phyloP scores from a whole-genome alignment of 2,797 vertebrate genomes.

The Basileuterus tristriatus region DNA sequence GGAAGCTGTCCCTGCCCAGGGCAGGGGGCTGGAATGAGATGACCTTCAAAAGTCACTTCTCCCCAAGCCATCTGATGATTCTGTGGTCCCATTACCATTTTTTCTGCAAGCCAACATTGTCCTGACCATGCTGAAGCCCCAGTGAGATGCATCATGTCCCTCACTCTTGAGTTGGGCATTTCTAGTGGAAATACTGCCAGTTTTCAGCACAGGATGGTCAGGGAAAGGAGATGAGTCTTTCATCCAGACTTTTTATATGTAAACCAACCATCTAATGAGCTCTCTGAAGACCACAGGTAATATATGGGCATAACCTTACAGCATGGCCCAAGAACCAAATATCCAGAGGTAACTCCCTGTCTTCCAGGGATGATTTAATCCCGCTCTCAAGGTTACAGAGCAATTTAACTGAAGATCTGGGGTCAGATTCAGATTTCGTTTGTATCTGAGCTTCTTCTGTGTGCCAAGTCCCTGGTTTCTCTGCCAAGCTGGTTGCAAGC shows the following conservation, averaged over 20 bases:
- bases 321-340: neutral
- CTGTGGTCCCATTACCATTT: neutral
- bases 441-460: neutral
- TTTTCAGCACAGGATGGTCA: neutral
- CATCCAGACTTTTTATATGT: neutral
- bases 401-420: conserved; percentile 5
- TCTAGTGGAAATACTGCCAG: neutral
- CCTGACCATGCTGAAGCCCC: neutral
- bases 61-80: neutral
- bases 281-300: conserved; percentile 50
- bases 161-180: neutral
- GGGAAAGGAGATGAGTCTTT: neutral
- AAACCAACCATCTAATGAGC: conserved; percentile 45
- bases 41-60: neutral
- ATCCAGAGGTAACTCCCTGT: neutral
- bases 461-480: neutral
- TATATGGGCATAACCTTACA: neutral
- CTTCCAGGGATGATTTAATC: conserved; percentile 14
- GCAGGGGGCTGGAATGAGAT: neutral
- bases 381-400: neutral
- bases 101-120: neutral
- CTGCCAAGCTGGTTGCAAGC: neutral
- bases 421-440: conserved; percentile 7
- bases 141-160: rapidly evolving
- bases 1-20: neutral